Conservation (phyloP, 2,797 vertebrate species). For the Muscicapa striata region DNA sequence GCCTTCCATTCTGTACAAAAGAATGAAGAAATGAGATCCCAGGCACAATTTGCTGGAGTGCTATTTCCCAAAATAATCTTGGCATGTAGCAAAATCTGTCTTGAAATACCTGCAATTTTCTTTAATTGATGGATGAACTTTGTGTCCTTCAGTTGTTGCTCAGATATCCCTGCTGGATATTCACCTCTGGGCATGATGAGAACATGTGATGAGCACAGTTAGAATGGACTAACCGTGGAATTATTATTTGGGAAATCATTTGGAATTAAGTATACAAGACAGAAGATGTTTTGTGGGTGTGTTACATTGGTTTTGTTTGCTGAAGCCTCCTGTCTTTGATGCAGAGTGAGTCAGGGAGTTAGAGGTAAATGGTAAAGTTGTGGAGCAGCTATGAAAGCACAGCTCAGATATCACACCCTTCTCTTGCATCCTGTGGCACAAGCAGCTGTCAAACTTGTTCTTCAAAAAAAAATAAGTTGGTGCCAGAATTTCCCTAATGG, state of each 20-base stretch:
- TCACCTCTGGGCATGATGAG: neutral
- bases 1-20: constrained; percentile 5
- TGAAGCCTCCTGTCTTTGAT: neutral
- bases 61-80: constrained; percentile 39
- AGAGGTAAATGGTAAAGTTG: neutral
- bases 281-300: neutral
- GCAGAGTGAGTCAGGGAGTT: neutral
- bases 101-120: constrained; percentile 26
- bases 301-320: neutral
- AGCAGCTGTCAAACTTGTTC: constrained; percentile 19
- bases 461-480: neutral
- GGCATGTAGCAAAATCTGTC: neutral
- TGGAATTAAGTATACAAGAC: neutral
- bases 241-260: neutral
- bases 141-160: neutral
- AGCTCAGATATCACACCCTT: neutral
- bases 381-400: neutral
- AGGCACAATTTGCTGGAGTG: neutral
- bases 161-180: neutral
- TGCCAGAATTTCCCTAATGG: neutral
- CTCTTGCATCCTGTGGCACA: neutral
- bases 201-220: neutral
- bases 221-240: neutral
- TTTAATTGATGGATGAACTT: neutral
- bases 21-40: constrained; percentile 28